phyloP scores from a whole-genome alignment of 2,113 vertebrate species.

The Lepisosteus osseus region DNA sequence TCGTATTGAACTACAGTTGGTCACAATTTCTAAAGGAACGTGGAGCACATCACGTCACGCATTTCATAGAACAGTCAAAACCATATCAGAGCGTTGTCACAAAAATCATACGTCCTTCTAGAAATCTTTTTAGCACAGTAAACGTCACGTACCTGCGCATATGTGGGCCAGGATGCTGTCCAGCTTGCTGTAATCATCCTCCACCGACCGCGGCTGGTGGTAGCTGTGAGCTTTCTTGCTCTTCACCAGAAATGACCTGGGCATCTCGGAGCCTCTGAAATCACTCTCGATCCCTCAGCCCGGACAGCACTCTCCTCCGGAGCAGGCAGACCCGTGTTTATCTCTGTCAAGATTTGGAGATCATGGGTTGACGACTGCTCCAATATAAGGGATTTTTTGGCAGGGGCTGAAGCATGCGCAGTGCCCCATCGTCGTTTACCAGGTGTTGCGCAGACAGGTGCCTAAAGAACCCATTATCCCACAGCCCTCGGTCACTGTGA shows the following conservation, averaged over 20 bases:
- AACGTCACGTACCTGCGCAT: slow-evolving; percentile 73
- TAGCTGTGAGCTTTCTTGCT: slow-evolving; percentile 97
- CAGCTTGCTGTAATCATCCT: slow-evolving; percentile 73
- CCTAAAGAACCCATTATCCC: slow-evolving; percentile 36
- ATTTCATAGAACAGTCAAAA: no score
- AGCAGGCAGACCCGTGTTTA: slow-evolving; percentile 27
- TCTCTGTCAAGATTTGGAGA: slow-evolving; percentile 45
- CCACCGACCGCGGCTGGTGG: slow-evolving; percentile 80
- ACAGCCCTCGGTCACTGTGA: slow-evolving; percentile 17
- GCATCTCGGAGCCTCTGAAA: slow-evolving; percentile 65
- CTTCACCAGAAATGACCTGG: slow-evolving; percentile 94
- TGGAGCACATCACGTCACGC: no score
- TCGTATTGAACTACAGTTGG: no score
- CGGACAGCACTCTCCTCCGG: slow-evolving; percentile 20
- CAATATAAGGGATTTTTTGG: slow-evolving; percentile 44
- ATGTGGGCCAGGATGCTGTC: slow-evolving; percentile 72
- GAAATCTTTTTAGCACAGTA: not conserved
- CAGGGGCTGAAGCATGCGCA: slow-evolving; percentile 59
- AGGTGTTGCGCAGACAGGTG: slow-evolving; percentile 89
- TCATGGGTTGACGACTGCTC: slow-evolving; percentile 37
- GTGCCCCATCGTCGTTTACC: slow-evolving; percentile 57
- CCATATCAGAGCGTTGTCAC: no score
- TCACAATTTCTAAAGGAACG: no score
- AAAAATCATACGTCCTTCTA: no score
- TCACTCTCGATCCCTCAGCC: slow-evolving; percentile 10